phyloP scores from a whole-genome alignment of 2,797 vertebrate species.

The Brotula barbata region DNA sequence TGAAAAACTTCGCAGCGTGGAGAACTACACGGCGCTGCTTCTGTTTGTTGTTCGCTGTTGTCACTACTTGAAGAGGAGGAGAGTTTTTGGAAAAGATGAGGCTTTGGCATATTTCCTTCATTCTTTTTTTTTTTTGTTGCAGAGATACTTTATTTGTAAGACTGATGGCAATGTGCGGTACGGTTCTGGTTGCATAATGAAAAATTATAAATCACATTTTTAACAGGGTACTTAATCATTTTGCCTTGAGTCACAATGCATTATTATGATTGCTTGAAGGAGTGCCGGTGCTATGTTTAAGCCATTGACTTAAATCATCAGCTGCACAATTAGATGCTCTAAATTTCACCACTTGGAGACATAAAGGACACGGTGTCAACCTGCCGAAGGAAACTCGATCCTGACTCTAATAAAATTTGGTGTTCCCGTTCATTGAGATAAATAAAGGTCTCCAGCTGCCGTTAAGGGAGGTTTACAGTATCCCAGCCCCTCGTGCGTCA shows the following conservation, averaged over 20 bases:
- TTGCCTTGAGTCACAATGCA: conserved; percentile 8
- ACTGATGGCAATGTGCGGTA: conserved; percentile 5
- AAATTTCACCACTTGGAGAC: conserved; percentile 44
- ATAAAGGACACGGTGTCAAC: conserved; percentile 37
- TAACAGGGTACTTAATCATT: conserved; percentile 7
- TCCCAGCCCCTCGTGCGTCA: conserved; percentile 45
- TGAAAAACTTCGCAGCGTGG: conserved; percentile 12
- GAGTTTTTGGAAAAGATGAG: not conserved
- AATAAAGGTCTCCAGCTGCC: conserved; percentile 40
- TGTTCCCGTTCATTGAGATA: conserved; percentile 24
- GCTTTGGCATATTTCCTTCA: not conserved
- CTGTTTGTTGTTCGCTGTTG: conserved; percentile 2
- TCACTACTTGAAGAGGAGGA: too few relatives aligned
- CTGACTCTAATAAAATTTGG: conserved; percentile 38
- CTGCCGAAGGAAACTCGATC: conserved; percentile 54
- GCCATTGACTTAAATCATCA: not conserved
- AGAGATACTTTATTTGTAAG: not conserved
- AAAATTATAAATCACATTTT: conserved; percentile 13
- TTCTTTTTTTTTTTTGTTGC: not conserved
- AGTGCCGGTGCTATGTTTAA: not conserved
- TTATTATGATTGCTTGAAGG: not conserved
- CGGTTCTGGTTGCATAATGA: not conserved
- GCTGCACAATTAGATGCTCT: conserved; percentile 7
- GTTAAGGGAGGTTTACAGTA: conserved; percentile 41
- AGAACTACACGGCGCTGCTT: not conserved